A percentile compares a stretch with the other conserved stretches of the same genome.
These are phyloP conservation scores for Chromoteleia sp. DNA, from an alignment of 2,888 invertebrate species.

Conservation along the genomic window DNA sequence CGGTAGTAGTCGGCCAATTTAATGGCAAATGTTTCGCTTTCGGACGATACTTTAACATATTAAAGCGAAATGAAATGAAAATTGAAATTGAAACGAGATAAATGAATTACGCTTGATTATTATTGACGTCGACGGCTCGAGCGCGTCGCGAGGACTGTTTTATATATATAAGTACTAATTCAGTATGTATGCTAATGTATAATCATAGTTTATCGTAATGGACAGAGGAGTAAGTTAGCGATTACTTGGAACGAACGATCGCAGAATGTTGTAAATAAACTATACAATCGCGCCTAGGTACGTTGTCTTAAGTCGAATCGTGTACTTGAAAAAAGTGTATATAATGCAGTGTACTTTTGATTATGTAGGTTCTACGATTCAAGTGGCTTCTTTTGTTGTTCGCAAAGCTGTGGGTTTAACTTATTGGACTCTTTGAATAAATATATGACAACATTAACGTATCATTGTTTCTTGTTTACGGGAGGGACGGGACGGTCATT, in stretches of 20 bases:
- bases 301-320: constrained; percentile 79
- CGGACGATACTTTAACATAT: constrained; percentile 67
- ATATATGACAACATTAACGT: constrained; percentile 58
- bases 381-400: constrained; percentile 85
- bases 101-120: constrained; percentile 80
- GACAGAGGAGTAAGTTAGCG: constrained; percentile 76
- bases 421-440: constrained; percentile 67
- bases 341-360: constrained; percentile 85
- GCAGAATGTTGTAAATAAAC: constrained; percentile 80
- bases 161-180: constrained; percentile 83
- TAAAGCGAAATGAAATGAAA: neutral
- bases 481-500: constrained; percentile 13
- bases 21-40: constrained; percentile 27
- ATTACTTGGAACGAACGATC: constrained; percentile 79
- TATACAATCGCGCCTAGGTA: constrained; percentile 83
- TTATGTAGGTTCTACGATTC: constrained; percentile 83
- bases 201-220: constrained; percentile 75
- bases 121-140: constrained; percentile 66
- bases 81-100: constrained; percentile 35
- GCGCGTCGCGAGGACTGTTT: constrained; percentile 83
- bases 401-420: constrained; percentile 77
- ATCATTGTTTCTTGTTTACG: constrained; percentile 62
- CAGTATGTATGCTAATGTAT: constrained; percentile 81
- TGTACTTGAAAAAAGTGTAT: constrained; percentile 84
- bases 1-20: constrained; percentile 46